phyloP scores from a whole-genome alignment of 2,888 invertebrate species.

The Liopterus haemorrhoidalis region DNA sequence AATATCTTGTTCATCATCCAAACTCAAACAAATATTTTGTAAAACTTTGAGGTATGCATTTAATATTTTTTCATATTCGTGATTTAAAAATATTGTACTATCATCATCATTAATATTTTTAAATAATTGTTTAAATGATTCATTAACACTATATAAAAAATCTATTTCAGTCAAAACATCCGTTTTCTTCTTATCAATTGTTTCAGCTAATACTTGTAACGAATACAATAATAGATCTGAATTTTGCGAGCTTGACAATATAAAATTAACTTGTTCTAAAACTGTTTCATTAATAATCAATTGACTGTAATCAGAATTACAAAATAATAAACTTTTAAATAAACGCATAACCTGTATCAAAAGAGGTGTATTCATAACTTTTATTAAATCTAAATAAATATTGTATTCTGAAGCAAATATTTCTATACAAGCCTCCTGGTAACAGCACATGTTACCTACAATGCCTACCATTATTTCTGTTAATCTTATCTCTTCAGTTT shows the following conservation, averaged over 20 bases:
- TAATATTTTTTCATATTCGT: slow-evolving; percentile 13
- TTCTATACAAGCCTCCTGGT: slow-evolving; percentile 53
- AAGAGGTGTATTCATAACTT: slow-evolving; percentile 63
- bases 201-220: slow-evolving; percentile 50
- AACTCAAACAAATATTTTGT: slow-evolving; percentile 8
- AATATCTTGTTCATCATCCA: slow-evolving; percentile 8
- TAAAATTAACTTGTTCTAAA: slow-evolving; percentile 59
- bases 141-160: slow-evolving; percentile 10
- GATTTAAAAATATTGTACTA: neutral
- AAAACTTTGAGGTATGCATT: slow-evolving; percentile 12
- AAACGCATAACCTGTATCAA: slow-evolving; percentile 69
- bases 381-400: slow-evolving; percentile 52
- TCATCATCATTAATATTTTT: slow-evolving; percentile 5
- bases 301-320: slow-evolving; percentile 33
- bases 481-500: slow-evolving; percentile 58
- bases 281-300: slow-evolving; percentile 44
- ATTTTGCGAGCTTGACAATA: slow-evolving; percentile 69
- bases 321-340: slow-evolving; percentile 51
- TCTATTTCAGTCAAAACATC: slow-evolving; percentile 1
- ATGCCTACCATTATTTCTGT: slow-evolving; percentile 80
- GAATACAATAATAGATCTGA: slow-evolving; percentile 53
- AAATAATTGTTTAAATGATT: slow-evolving; percentile 14
- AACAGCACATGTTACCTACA: slow-evolving; percentile 75
- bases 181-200: slow-evolving; percentile 29
- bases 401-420: slow-evolving; percentile 54